Percentiles rank a stretch among this genome's conserved stretches.
Conservation (phyloP, 2,888 invertebrate species). For the Drosophila flavopinicola region DNA sequence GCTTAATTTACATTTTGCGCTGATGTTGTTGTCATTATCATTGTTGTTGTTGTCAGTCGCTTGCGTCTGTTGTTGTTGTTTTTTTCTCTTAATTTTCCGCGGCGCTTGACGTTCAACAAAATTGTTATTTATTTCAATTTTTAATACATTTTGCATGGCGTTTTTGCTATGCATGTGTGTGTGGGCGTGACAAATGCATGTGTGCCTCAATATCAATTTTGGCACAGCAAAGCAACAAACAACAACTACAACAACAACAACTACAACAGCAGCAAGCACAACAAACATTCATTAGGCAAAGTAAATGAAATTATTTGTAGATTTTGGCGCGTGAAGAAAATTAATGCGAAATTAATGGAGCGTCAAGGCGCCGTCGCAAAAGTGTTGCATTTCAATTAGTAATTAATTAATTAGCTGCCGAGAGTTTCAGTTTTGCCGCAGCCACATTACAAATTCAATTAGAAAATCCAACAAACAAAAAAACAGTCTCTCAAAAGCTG, state of each 20-base stretch:
- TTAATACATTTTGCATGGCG: conserved; percentile 40
- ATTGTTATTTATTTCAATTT: conserved; percentile 52
- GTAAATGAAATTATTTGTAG: conserved; percentile 69
- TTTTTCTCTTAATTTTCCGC: conserved; percentile 48
- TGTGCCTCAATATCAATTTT: conserved; percentile 45
- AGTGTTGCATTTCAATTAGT: conserved; percentile 74
- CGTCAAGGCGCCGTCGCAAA: conserved; percentile 64
- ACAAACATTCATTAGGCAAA: conserved; percentile 54
- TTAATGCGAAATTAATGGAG: conserved; percentile 80
- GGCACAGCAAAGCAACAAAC: conserved; percentile 17
- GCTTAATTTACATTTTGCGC: conserved; percentile 44
- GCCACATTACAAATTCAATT: conserved; percentile 10
- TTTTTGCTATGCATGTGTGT: conserved; percentile 12
- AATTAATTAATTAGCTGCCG: conserved; percentile 54
- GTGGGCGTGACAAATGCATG: conserved; percentile 54
- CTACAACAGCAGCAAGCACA: conserved; percentile 10
- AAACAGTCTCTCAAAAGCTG: conserved; percentile 21
- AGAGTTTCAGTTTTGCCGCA: conserved; percentile 14
- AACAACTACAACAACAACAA: conserved; percentile 14
- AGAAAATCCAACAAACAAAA: conserved; percentile 13
- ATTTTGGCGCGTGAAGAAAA: conserved; percentile 72
- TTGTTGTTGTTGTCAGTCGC: conserved; percentile 12
- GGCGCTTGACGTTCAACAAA: conserved; percentile 54
- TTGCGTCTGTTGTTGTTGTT: conserved; percentile 19
- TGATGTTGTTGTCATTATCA: conserved; percentile 1